Base-by-base conservation (phyloP, 2,888 invertebrate genomes). In the Punctoribates punctum region DNA sequence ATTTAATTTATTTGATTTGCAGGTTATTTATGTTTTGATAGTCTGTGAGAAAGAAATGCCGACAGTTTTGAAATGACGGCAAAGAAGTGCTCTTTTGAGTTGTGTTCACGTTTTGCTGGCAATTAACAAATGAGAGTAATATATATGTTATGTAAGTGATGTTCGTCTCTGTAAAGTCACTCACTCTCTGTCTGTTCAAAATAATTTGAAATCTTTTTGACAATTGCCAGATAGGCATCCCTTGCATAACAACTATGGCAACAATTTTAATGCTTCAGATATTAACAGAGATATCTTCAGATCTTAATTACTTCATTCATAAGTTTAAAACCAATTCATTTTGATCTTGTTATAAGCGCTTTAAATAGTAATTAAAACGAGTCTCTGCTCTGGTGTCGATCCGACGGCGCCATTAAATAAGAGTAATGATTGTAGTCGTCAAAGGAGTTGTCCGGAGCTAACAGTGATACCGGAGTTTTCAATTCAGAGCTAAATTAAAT, bases 281-380 rank as follows among this genome's bases (percentile, higher is more conserved):
- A 25, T 11, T 65, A 38, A 67, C 38, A 42, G 42, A 70, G 70
- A 70, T 70, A 70, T 70, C 70, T 70, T 29, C 13, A 70, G 13
- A 46, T 70, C 70, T 38, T 70, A 70, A 70, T 70, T 70, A 70
- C 34, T n/a, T 25, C 29, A 70, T 42, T 34, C 20, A 70, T 70
- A 46, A 70, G 23, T 42, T 38, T 20, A 70, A n/a, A 46, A 70
- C 46, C 42, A 70, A 70, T 70, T 42, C 23, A 15, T 70, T 70
- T 42, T n/a, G 3, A 42, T 70, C 70, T 38, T 5, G 15, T 70
- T 70, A 70, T 70, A 23, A 42, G 42, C 23, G 3, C 42, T 57
- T 62, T 70, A 29, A 23, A 42, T 70, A 70, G n/a, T 38, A 42
- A 23, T 70, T 20, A 70, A 70, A 27, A 25, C 2, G 20, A 65